Conservation (phyloP, 2,888 invertebrate genomes). For the Nipponacmea schrenckii region DNA sequence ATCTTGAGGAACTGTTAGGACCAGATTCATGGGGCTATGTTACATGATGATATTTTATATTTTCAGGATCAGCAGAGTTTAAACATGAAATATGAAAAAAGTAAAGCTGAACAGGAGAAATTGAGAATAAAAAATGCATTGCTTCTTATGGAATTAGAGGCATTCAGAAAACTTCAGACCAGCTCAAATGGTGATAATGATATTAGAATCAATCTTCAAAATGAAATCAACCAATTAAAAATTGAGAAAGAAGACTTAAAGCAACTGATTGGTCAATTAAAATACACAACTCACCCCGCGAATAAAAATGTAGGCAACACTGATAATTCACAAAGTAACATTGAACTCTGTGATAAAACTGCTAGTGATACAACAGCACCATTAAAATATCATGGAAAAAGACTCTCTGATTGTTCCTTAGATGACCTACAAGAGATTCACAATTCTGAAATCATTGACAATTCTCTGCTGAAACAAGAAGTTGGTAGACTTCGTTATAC, state of each 20-base stretch:
- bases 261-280: slow-evolving; percentile 9
- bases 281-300: not conserved
- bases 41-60: no score
- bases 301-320: not conserved
- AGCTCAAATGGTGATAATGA: not conserved
- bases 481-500: slow-evolving; percentile 15
- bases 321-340: not conserved
- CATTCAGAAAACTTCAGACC: not conserved
- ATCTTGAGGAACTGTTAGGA: no score
- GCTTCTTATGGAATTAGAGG: not conserved
- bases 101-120: not conserved
- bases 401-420: not conserved
- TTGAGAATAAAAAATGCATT: not conserved
- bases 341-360: slow-evolving; percentile 4
- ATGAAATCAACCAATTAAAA: slow-evolving; percentile 16
- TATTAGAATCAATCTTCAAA: not conserved
- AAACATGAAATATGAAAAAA: not conserved
- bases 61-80: no score
- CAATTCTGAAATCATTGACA: not conserved
- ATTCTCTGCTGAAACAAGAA: slow-evolving; percentile 13
- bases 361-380: not conserved
- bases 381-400: not conserved
- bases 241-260: slow-evolving; percentile 16
- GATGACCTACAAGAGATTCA: not conserved
- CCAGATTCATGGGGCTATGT: no score